phyloP scores from a whole-genome alignment of 2,113 vertebrate species.

The Oxyruncus cristatus region DNA sequence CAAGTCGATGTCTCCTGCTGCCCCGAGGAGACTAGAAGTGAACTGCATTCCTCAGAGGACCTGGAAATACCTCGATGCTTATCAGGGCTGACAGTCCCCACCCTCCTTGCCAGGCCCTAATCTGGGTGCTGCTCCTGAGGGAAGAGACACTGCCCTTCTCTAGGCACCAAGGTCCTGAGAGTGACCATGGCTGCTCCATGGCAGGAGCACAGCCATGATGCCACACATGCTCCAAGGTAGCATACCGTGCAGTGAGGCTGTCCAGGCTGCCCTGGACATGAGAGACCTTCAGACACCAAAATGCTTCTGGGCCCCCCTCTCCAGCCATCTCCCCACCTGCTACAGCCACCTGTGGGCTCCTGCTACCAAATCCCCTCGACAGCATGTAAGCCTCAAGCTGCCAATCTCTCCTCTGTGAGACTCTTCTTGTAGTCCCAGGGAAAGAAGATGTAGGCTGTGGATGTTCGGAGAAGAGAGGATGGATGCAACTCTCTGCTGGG shows the following conservation, averaged over 20 bases:
- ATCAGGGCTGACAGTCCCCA: constrained; percentile 47
- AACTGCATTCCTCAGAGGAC: constrained; percentile 43
- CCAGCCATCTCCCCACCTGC: not conserved
- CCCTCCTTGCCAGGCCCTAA: constrained; percentile 51
- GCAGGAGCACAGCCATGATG: not conserved
- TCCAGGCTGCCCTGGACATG: not conserved
- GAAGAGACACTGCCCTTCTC: not conserved
- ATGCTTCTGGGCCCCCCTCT: not conserved
- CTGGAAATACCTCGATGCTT: constrained; percentile 56
- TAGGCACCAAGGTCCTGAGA: not conserved
- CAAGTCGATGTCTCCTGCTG: not conserved
- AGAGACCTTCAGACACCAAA: not conserved
- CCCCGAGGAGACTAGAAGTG: constrained; percentile 30
- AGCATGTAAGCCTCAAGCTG: not conserved
- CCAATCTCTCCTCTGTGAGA: not conserved
- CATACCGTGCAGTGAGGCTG: not conserved
- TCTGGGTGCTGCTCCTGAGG: not conserved
- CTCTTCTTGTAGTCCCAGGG: not conserved
- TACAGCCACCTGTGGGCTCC: not conserved
- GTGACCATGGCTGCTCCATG: rapidly evolving
- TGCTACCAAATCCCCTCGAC: not conserved
- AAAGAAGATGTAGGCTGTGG: not conserved
- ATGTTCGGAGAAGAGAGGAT: not conserved
- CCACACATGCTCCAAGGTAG: not conserved
- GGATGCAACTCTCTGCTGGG: not conserved